Percentiles rank a stretch among this genome's conserved stretches.
phyloP scores from a whole-genome alignment of 2,888 invertebrate species.

The Fabriciana adippe region DNA sequence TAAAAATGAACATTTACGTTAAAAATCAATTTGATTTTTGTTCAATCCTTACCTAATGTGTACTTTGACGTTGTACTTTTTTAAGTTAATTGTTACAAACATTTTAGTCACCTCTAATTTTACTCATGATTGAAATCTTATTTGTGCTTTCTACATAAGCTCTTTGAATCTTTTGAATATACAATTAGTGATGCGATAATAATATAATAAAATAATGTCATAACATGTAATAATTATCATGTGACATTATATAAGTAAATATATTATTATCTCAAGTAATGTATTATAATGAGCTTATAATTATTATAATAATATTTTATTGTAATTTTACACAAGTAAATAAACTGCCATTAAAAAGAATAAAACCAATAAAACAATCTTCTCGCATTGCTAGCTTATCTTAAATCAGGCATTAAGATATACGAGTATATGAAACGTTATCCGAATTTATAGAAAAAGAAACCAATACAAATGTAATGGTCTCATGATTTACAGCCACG shows the following conservation, averaged over 20 bases:
- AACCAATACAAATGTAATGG: constrained; percentile 11
- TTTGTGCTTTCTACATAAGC: too few relatives aligned
- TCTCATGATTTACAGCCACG: constrained; percentile 31
- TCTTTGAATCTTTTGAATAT: too few relatives aligned
- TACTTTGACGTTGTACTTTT: constrained; percentile 3
- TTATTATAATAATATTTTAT: too few relatives aligned
- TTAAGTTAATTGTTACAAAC: not conserved
- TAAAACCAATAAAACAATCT: not conserved
- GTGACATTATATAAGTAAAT: too few relatives aligned
- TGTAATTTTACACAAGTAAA: too few relatives aligned
- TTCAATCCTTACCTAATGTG: not conserved
- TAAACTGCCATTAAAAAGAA: not conserved
- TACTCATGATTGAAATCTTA: too few relatives aligned
- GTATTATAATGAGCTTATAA: too few relatives aligned
- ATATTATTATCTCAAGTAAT: too few relatives aligned
- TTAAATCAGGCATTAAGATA: constrained; percentile 1
- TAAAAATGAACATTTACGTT: constrained; percentile 2
- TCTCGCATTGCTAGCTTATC: not conserved
- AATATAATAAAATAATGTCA: too few relatives aligned
- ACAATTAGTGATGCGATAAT: too few relatives aligned
- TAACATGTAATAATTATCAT: too few relatives aligned
- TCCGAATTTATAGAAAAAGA: constrained; percentile 14
- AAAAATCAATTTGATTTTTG: not conserved
- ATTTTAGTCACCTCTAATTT: too few relatives aligned
- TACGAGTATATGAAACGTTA: constrained; percentile 13